phyloP scores from a whole-genome alignment of 2,888 invertebrate genomes.

The Apamea sordens region DNA sequence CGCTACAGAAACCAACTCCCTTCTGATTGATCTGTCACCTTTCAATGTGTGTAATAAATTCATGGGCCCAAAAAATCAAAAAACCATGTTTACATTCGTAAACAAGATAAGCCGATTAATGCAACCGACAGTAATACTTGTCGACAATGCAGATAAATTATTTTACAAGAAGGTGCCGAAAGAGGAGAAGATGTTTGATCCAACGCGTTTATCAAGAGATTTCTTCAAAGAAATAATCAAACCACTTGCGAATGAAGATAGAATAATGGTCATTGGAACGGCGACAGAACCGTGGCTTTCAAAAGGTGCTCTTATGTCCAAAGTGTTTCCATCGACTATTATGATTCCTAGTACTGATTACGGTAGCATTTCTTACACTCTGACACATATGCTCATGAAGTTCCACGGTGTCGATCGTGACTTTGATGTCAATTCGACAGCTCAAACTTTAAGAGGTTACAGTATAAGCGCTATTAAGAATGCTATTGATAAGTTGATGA shows the following conservation, averaged over 20 bases:
- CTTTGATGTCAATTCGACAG: slow-evolving; percentile 90
- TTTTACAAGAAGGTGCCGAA: slow-evolving; percentile 92
- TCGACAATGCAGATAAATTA: slow-evolving; percentile 92
- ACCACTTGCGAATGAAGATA: slow-evolving; percentile 91
- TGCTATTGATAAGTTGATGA: slow-evolving; percentile 84
- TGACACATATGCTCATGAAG: slow-evolving; percentile 90
- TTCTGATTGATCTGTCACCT: slow-evolving; percentile 94
- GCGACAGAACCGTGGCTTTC: slow-evolving; percentile 92
- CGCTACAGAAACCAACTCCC: slow-evolving; percentile 93
- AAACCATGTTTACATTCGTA: slow-evolving; percentile 92
- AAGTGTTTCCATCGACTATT: slow-evolving; percentile 90
- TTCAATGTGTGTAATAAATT: slow-evolving; percentile 92
- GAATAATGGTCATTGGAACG: slow-evolving; percentile 92
- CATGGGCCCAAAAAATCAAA: slow-evolving; percentile 92
- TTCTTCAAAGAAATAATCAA: slow-evolving; percentile 93
- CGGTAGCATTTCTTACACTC: slow-evolving; percentile 89
- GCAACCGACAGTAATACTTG: slow-evolving; percentile 93
- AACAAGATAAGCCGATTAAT: slow-evolving; percentile 92
- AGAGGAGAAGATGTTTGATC: slow-evolving; percentile 91
- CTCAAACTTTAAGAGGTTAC: slow-evolving; percentile 89
- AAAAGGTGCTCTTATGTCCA: slow-evolving; percentile 84
- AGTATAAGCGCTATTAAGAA: slow-evolving; percentile 87
- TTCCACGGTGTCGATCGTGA: slow-evolving; percentile 90
- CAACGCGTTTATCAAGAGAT: slow-evolving; percentile 92
- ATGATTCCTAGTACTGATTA: slow-evolving; percentile 91